Conservation (phyloP, 2,888 invertebrate genomes). For the Hyalella azteca region DNA sequence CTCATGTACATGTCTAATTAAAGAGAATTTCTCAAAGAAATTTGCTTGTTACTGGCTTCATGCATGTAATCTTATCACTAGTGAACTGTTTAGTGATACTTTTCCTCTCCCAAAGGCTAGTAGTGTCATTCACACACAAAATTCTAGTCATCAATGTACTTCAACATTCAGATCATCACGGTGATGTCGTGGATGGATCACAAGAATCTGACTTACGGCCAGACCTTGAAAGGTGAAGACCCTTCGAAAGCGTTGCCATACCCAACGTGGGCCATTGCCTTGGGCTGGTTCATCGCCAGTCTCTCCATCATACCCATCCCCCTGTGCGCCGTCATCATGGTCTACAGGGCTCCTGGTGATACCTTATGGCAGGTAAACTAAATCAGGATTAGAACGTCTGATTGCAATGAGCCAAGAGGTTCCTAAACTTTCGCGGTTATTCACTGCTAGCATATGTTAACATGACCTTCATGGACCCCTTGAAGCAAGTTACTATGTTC, state of each 20-base stretch:
- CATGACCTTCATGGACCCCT: background rate
- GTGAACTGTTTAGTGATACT: no score
- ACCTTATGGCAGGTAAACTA: constrained; percentile 75
- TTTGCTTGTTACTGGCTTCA: no score
- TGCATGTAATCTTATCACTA: no score
- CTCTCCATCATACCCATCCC: constrained; percentile 86
- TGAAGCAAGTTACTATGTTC: background rate
- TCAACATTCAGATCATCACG: constrained; percentile 75
- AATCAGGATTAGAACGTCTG: no score
- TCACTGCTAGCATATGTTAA: no score
- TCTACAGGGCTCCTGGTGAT: constrained; percentile 75
- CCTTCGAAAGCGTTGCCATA: constrained; percentile 64
- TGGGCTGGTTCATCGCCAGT: constrained; percentile 87
- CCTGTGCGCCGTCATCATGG: constrained; percentile 75
- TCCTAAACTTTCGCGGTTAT: no score
- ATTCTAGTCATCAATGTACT: constrained; percentile 42
- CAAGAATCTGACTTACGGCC: constrained; percentile 82
- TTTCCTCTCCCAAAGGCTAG: no score
- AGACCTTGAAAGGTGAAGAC: constrained; percentile 74
- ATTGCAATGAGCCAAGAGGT: no score
- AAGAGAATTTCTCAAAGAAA: no score
- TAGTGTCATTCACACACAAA: no score
- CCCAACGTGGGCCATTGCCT: constrained; percentile 78
- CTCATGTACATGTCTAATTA: no score
- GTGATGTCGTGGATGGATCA: constrained; percentile 87